Evolutionary conservation across 1,140 invertebrate species (phyloP), one percentile per base, ranked within the genome.

Genomic region (Drosophila bifasciata): DNA sequence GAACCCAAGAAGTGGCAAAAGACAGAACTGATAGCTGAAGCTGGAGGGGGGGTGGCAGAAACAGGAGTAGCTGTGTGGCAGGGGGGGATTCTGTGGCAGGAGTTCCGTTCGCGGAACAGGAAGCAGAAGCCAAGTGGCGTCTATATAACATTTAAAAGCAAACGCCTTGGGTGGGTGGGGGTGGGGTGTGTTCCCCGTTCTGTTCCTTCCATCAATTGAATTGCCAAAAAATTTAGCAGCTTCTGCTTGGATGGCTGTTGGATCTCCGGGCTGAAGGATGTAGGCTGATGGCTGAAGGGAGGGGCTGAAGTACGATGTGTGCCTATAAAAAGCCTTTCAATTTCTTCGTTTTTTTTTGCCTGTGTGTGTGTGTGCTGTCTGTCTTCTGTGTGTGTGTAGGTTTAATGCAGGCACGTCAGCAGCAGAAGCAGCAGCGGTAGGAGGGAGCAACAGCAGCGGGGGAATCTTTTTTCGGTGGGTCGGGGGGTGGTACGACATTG

Each of bases 181-280:
- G 81, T 0, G 8, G 32, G 11, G 28, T 3, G 8, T n/a, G n/a
- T n/a, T n/a, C n/a, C n/a, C 6, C 25, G 23, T 19, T 2, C 19
- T 15, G 64, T 56, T 58, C 57, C 51, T 4, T 40, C 79, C 83
- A 76, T 79, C 83, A 88, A 88, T 88, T 88, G 83, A 88, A 88
- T 88, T 88, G 83, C 78, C 78, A 88, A 88, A 89, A 86, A 83
- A 83, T 83, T 88, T 86, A 85, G 80, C 81, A 86, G 81, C 80
- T 86, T 76, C 83, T 88, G 80, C 58, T 69, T 32, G 50, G 58
- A 4, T 73, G 49, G 55, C 28, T 32, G 21, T 11, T 51, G 39
- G 46, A 51, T n/a, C n/a, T n/a, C n/a, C n/a, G n/a, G 39, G 49
- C 5, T n/a, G 28, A 50, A 15, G 25, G 3, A 8, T 48, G 49